Evolutionary conservation across 2,888 invertebrate genomes (phyloP), one percentile per base, ranked within the genome.

Genomic region (Cerastis leucographa): DNA sequence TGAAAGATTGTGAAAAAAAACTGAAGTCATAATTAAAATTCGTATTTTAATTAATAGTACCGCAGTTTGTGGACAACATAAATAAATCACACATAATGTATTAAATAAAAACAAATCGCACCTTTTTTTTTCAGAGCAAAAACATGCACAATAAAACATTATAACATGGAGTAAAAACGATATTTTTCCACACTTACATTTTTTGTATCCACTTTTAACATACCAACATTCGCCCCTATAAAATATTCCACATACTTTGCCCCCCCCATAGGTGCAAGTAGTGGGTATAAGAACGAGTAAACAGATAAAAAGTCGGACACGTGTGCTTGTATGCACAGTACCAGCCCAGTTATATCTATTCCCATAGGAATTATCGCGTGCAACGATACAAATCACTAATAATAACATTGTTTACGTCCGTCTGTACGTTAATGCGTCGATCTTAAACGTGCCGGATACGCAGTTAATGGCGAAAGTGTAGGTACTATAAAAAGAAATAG

Each of bases 301-400:
- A 88, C 82, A 90, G 88, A 90, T 90, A 89, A 89, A 89, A 87
- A 84, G 69, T 76, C 75, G 61, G 74, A 88, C 92, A 92, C 92
- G 92, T 92, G 91, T 80, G 85, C 72, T 77, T 74, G 81, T 85
- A 74, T 82, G 81, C 84, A 80, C 84, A 85, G 85, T 88, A 87
- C 86, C 85, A 88, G 85, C 83, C 88, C 85, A 85, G 89, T 88
- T 85, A 88, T 88, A 85, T 86, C 87, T 88, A 81, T 89, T 85
- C 84, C 84, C 86, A 87, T 80, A 81, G 76, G 85, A 86, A 78
- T 86, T 86, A 87, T 88, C 87, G 85, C 87, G 80, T 84, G 82
- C 84, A 76, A 51, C 78, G 75, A 85, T 84, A 81, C 87, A 86
- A 85, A 88, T 86, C 83, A 86, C 89, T 89, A 90, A 89, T 89